phyloP scores from a whole-genome alignment of 2,113 vertebrate species.

The Saimiri boliviensis region DNA sequence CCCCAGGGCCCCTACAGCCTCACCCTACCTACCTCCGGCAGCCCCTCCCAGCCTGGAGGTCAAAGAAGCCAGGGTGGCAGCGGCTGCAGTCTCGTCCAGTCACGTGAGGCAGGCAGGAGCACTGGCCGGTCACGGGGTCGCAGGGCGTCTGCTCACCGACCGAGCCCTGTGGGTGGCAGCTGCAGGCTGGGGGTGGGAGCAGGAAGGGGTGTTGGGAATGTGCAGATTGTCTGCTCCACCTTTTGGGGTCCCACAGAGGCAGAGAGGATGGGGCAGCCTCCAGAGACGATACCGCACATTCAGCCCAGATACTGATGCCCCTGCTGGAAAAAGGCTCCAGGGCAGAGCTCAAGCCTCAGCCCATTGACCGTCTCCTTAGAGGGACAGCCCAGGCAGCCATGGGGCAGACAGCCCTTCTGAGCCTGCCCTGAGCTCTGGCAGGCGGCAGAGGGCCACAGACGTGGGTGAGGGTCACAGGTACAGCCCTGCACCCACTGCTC shows the following conservation, averaged over 20 bases:
- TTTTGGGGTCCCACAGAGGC: fast-evolving
- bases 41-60: conserved; percentile 85
- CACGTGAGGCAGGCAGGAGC: conserved; percentile 89
- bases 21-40: conserved; percentile 87
- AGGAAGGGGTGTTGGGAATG: not conserved
- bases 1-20: too few species aligned
- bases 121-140: conserved; percentile 87
- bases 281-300: fast-evolving
- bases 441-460: not conserved
- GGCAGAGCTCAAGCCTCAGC: not conserved
- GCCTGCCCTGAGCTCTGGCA: not conserved
- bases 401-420: not conserved
- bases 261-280: not conserved
- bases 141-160: conserved; percentile 80
- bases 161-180: conserved; percentile 85
- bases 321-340: not conserved
- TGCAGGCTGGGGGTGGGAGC: conserved; percentile 85
- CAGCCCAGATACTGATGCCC: not conserved
- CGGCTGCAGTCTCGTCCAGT: conserved; percentile 86
- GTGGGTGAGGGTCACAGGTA: fast-evolving
- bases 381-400: not conserved
- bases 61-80: conserved; percentile 89
- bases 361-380: not conserved
- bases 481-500: not conserved
- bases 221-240: fast-evolving